Base-by-base conservation (phyloP, 2,888 invertebrate genomes). In the Pollenia angustigena region DNA sequence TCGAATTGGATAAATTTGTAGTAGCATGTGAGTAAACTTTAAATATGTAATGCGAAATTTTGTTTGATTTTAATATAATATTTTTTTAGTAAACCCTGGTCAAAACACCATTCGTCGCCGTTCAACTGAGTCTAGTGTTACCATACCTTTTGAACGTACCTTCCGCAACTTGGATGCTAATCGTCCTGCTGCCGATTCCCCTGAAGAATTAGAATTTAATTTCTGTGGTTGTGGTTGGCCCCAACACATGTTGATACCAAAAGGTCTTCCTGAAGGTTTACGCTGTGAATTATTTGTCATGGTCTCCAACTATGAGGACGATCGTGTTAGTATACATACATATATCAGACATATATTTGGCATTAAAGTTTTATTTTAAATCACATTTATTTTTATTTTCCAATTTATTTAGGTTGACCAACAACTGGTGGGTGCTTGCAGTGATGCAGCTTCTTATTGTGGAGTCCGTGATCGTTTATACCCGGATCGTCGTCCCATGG, bases 181-280 rank as follows among this genome's bases (percentile, higher is more conserved):
- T 72, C 94, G 96, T 0, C 96, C 96, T 0, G 89, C 91, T n/a
- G 94, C 94, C 0, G 95, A 95, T 60, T 92, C 94, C n/a, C 92
- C 94, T 0, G 94, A 93, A 0, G 93, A 94, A 0, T 94, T 93
- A 0, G 93, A 94, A 86, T 96, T 96, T 93, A 96, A 97, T 94
- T 97, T 96, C 95, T 97, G 97, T 93, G 97, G 97, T 85, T 97
- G 97, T 90, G 97, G 97, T 81, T 97, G 97, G 97, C 97, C 97
- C 0, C 95, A 97, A 79, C 97, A 97, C 92, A 95, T 97, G 95
- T 94, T 97, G 8, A 90, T 97, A 4, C 96, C 97, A 0, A 96
- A 95, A 93, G 97, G 97, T 3, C 95, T 93, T 10, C 91, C 94
- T 0, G 94, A 94, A 84, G 97, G 97, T 0, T 95, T 95, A 91